Evolutionary conservation across 2,113 vertebrate species (phyloP).

Genomic region (Engystomops pustulosus): DNA sequence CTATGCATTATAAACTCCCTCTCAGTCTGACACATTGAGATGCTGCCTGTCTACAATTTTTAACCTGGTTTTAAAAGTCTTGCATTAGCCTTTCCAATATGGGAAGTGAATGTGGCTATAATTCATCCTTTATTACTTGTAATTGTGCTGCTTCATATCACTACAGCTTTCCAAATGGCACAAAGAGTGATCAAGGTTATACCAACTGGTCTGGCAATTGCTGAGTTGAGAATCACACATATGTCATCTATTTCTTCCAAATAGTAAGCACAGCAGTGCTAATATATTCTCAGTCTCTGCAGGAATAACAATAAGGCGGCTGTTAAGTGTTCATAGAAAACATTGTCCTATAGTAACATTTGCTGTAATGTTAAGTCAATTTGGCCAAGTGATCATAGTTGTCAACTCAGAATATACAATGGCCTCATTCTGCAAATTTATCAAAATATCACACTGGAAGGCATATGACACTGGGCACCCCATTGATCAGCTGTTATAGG

Average conservation of each 20-base stretch:
- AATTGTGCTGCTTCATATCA: conserved; percentile 44
- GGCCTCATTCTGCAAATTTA: no score
- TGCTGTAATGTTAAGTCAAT: neutral
- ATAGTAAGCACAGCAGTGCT: neutral
- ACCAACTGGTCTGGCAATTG: neutral
- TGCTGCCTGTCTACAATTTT: conserved; percentile 35
- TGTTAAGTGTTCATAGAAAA: neutral
- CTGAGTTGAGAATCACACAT: neutral
- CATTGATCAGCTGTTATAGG: no score
- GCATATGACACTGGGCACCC: no score
- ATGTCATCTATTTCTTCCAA: conserved; percentile 17
- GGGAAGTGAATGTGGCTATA: conserved; percentile 19
- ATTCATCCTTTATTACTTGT: conserved; percentile 45
- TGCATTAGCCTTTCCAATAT: conserved; percentile 34
- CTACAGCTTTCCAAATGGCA: conserved; percentile 21
- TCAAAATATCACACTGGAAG: no score
- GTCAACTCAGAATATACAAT: neutral
- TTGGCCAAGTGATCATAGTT: neutral
- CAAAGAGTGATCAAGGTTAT: conserved; percentile 23
- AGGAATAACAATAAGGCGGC: neutral
- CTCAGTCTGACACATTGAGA: conserved; percentile 1
- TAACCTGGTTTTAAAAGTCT: conserved; percentile 40
- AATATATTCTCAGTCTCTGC: neutral
- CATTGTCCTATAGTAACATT: neutral
- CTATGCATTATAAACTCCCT: conserved; percentile 30